phyloP scores from a whole-genome alignment of 2,797 vertebrate species.

The Ataeniobius toweri region DNA sequence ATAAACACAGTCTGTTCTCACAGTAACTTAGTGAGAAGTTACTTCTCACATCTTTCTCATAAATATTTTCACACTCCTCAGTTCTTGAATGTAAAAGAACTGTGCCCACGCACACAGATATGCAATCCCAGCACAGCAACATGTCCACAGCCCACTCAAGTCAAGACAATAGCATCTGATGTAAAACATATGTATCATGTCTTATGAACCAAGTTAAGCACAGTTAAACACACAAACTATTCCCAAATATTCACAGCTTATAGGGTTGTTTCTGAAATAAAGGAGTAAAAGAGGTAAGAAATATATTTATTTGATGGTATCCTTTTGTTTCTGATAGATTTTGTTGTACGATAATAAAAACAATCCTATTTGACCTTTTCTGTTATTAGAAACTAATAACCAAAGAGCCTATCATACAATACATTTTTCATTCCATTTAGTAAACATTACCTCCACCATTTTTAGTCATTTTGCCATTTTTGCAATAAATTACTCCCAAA shows the following conservation, averaged over 20 bases:
- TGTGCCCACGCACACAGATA: constrained; percentile 14
- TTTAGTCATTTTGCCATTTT: constrained; percentile 13
- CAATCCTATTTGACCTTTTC: no score
- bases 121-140: constrained; percentile 9
- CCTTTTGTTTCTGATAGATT: not conserved
- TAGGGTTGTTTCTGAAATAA: not conserved
- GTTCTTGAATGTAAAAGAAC: no score
- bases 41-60: no score
- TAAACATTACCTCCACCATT: no score
- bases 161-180: constrained; percentile 24
- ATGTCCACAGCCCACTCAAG: constrained; percentile 18
- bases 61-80: no score
- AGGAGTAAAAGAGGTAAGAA: not conserved
- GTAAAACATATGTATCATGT: constrained; percentile 5
- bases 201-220: not conserved
- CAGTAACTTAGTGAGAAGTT: no score
- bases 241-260: not conserved
- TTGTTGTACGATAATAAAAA: no score
- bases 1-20: no score
- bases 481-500: constrained; percentile 11
- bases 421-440: not conserved
- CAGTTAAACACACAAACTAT: not conserved
- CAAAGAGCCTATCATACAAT: no score
- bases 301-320: not conserved
- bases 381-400: no score